A percentile compares a stretch with the other conserved stretches of the same genome.
Evolutionary conservation across 1,140 invertebrate species (phyloP).

Genomic region (Bombus soroeensis): DNA sequence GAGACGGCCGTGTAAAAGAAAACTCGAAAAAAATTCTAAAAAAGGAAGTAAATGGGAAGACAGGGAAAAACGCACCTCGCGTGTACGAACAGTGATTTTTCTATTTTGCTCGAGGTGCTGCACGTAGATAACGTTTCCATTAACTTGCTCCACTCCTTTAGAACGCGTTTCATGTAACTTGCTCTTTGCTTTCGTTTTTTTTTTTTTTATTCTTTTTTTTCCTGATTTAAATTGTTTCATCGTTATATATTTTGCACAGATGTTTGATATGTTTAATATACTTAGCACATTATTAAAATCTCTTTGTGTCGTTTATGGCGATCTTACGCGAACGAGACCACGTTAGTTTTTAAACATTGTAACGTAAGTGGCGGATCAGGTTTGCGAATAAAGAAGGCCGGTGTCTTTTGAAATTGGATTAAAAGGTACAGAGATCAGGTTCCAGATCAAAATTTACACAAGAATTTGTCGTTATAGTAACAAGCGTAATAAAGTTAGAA

Average conservation of each 20-base stretch:
- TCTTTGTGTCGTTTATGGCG: background rate
- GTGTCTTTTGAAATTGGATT: background rate
- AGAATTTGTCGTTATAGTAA: background rate
- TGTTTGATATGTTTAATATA: background rate
- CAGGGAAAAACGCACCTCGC: background rate
- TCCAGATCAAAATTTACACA: background rate
- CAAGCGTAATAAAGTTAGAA: conserved; percentile 1
- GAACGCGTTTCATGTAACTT: background rate
- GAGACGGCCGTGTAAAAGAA: no score
- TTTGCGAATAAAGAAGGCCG: no score
- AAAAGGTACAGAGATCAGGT: background rate
- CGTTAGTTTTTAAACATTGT: no score
- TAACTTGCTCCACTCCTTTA: background rate
- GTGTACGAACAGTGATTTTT: background rate
- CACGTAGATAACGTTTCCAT: background rate
- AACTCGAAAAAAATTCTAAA: background rate
- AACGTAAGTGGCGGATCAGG: no score
- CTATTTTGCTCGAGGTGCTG: background rate
- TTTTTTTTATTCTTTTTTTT: background rate
- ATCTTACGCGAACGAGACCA: background rate
- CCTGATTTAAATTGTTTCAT: background rate
- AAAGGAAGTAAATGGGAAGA: background rate
- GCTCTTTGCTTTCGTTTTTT: background rate
- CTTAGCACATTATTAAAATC: background rate
- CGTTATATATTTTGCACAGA: background rate